These are phyloP conservation scores for Cryptotis parvus DNA, from an alignment of 2,113 vertebrate species.

Conservation along the genomic window DNA sequence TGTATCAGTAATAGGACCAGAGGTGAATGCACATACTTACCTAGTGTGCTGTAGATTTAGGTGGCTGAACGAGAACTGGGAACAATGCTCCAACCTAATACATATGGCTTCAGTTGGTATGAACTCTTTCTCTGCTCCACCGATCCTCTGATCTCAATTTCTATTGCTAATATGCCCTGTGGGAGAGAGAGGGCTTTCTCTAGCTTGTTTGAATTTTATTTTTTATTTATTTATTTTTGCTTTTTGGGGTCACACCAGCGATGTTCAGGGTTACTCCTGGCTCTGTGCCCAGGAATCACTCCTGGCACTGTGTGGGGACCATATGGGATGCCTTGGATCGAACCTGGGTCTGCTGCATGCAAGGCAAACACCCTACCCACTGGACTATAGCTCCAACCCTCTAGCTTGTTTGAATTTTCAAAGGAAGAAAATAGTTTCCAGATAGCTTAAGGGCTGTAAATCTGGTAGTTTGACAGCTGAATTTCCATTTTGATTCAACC, in stretches of 20 bases:
- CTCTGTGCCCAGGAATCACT: no score
- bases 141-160: conserved; percentile 33
- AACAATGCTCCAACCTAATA: conserved; percentile 5
- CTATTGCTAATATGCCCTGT: conserved; percentile 49
- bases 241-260: no score
- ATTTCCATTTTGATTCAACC: conserved; percentile 62
- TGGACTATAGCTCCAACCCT: no score
- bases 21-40: not conserved
- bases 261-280: no score
- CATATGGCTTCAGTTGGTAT: conserved; percentile 55
- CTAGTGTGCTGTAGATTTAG: not conserved
- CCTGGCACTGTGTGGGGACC: no score
- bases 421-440: conserved; percentile 56
- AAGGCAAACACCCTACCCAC: no score
- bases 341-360: no score
- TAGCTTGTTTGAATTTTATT: conserved; percentile 47
- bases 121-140: conserved; percentile 8
- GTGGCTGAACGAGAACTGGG: not conserved
- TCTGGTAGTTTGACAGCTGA: conserved; percentile 41
- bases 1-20: not conserved
- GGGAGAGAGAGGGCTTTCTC: conserved; percentile 28
- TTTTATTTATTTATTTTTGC: no score
- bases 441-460: conserved; percentile 24
- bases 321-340: no score
- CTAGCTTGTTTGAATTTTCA: conserved; percentile 43